Conservation (phyloP, 2,113 vertebrate species). For the Edolisoma coerulescens region DNA sequence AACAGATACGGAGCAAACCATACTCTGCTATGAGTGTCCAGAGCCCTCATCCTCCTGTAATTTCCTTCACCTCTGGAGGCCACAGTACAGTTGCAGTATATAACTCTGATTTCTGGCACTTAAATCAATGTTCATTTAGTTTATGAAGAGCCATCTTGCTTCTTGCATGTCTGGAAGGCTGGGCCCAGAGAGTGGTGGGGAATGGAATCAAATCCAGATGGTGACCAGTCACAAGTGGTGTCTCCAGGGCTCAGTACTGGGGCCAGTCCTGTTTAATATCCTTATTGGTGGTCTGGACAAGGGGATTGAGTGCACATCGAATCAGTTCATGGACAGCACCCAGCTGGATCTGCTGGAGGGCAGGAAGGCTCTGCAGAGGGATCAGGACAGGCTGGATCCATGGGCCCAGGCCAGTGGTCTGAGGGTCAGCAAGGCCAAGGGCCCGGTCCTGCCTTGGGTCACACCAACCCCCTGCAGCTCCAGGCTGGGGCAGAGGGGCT, state of each 20-base stretch:
- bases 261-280: background rate
- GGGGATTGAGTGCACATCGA: rapidly evolving
- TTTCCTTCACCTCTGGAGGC: background rate
- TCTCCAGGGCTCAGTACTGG: background rate
- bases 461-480: background rate
- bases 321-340: background rate
- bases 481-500: background rate
- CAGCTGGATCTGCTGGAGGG: background rate
- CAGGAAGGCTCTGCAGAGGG: background rate
- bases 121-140: background rate
- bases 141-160: background rate
- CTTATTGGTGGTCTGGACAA: background rate
- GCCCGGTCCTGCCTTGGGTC: background rate
- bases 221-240: too few species aligned
- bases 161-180: background rate
- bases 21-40: background rate
- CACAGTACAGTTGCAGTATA: background rate
- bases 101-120: background rate
- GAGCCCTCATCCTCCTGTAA: background rate
- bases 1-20: background rate
- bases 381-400: background rate
- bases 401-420: background rate
- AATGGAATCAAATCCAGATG: background rate
- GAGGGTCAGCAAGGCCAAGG: background rate
- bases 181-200: background rate